phyloP scores from a whole-genome alignment of 2,888 invertebrate species.

The Xylocampa areola region DNA sequence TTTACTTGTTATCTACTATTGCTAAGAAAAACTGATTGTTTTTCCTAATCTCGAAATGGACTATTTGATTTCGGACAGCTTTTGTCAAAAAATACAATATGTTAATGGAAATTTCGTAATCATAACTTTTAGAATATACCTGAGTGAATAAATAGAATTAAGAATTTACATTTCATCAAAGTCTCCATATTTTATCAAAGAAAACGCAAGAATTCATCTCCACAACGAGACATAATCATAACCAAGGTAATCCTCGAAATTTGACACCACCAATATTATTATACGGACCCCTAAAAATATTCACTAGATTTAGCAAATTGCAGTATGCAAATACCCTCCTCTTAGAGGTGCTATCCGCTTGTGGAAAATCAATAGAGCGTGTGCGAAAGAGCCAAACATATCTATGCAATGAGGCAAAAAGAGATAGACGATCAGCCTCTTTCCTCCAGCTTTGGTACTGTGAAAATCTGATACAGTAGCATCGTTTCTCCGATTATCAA shows the following conservation, averaged over 20 bases:
- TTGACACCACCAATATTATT: constrained; percentile 14
- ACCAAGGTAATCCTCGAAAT: constrained; percentile 14
- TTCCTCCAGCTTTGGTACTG: constrained; percentile 63
- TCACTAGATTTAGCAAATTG: constrained; percentile 63
- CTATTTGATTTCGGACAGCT: no score
- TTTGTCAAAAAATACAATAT: no score
- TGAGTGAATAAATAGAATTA: no score
- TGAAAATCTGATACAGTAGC: constrained; percentile 63
- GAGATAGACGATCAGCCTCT: constrained; percentile 60
- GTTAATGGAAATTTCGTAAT: no score
- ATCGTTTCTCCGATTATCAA: constrained; percentile 19
- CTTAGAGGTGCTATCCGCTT: constrained; percentile 65
- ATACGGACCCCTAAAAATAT: constrained; percentile 34
- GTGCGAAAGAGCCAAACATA: constrained; percentile 41
- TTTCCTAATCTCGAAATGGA: no score
- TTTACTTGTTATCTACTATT: no score
- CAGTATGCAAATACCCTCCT: constrained; percentile 75
- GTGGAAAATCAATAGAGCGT: constrained; percentile 80
- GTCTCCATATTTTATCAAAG: background rate
- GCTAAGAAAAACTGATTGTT: no score
- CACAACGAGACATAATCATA: constrained; percentile 3
- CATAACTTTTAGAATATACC: no score
- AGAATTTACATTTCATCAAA: constrained; percentile 25
- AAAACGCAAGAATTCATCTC: constrained; percentile 9
- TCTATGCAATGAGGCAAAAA: constrained; percentile 9